phyloP scores from a whole-genome alignment of 2,888 invertebrate species.

The Platypus cylindrus region DNA sequence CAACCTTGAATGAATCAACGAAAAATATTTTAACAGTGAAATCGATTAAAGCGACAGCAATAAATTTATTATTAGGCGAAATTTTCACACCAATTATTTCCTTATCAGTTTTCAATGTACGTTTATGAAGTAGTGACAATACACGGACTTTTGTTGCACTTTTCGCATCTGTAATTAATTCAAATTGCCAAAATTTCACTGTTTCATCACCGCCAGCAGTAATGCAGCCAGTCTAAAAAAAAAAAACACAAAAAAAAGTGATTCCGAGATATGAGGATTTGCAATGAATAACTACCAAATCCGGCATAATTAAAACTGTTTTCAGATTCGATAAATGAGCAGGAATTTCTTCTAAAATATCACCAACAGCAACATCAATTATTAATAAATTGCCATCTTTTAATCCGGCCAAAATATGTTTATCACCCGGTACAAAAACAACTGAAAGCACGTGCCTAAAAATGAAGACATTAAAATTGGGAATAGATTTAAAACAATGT shows the following conservation, averaged over 20 bases:
- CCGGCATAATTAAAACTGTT: constrained; percentile 65
- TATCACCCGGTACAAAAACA: constrained; percentile 80
- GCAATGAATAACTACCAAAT: too few relatives aligned
- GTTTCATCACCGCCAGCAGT: constrained; percentile 82
- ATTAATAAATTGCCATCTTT: constrained; percentile 74
- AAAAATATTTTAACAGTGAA: constrained; percentile 93
- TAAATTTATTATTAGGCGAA: constrained; percentile 73
- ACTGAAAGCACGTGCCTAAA: constrained; percentile 54
- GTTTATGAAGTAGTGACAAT: constrained; percentile 63
- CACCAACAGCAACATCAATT: constrained; percentile 71
- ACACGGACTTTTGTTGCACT: constrained; percentile 54
- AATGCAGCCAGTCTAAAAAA: constrained; percentile 57
- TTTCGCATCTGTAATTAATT: constrained; percentile 57
- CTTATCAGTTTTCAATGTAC: constrained; percentile 79
- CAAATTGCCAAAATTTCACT: constrained; percentile 90
- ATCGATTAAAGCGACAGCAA: constrained; percentile 85
- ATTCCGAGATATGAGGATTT: too few relatives aligned
- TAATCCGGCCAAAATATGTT: constrained; percentile 78
- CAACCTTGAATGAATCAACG: constrained; percentile 81
- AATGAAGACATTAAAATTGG: too few relatives aligned
- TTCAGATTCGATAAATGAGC: constrained; percentile 69
- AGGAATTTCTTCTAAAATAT: constrained; percentile 65
- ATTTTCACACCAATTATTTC: constrained; percentile 70
- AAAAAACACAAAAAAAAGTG: too few relatives aligned
- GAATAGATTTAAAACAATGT: too few relatives aligned